Conservation (phyloP, 1,140 invertebrate species). For the Ostrea denselamellosa region DNA sequence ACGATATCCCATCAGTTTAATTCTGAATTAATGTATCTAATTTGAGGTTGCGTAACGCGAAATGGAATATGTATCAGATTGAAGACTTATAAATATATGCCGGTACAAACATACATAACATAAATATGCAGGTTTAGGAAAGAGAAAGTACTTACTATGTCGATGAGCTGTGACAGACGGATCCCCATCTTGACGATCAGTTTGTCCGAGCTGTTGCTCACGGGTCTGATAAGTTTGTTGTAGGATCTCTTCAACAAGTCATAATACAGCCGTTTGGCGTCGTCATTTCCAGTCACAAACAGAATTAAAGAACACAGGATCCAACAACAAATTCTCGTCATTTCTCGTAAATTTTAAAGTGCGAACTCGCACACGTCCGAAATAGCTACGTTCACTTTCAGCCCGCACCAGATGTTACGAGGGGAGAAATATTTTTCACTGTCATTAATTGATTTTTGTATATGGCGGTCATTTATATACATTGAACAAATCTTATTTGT, state of each 20-base stretch:
- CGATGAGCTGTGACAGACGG: slow-evolving; percentile 95
- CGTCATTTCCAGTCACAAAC: slow-evolving; percentile 64
- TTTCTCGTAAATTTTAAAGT: background rate
- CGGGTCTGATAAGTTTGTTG: slow-evolving; percentile 95
- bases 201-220: slow-evolving; percentile 94
- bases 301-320: slow-evolving; percentile 36
- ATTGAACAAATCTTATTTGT: slow-evolving; percentile 22
- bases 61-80: background rate
- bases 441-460: slow-evolving; percentile 38
- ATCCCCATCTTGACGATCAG: slow-evolving; percentile 94
- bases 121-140: background rate
- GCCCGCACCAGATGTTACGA: slow-evolving; percentile 16
- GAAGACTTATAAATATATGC: background rate
- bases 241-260: slow-evolving; percentile 95
- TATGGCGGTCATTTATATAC: slow-evolving; percentile 22
- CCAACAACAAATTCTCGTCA: background rate
- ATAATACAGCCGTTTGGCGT: slow-evolving; percentile 80
- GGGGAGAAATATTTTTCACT: background rate
- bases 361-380: slow-evolving; percentile 2
- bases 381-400: background rate
- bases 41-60: background rate
- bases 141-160: slow-evolving; percentile 90
- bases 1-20: background rate
- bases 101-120: too few species aligned
- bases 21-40: background rate